These are phyloP conservation scores for Drosophila cracens DNA, from an alignment of 2,888 invertebrate genomes.

Conservation along the genomic window DNA sequence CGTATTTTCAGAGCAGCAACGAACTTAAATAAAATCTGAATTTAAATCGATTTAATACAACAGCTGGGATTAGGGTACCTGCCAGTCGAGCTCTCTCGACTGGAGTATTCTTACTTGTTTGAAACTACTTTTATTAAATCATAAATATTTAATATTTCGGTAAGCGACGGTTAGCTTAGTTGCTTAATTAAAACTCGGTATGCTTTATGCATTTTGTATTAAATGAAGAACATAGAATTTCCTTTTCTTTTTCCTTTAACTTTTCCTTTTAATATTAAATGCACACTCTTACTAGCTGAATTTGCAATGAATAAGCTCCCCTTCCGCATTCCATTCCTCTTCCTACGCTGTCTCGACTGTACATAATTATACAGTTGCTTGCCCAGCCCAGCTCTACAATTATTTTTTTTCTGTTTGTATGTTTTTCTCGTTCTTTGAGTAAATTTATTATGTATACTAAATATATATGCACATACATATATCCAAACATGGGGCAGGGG, in stretches of 20 bases:
- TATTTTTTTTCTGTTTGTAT: conserved; percentile 17
- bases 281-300: conserved; percentile 7
- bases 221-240: background rate
- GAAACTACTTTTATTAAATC: background rate
- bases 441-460: conserved; percentile 18
- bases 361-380: conserved; percentile 40
- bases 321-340: background rate
- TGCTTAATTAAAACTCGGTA: background rate
- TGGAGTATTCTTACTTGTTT: background rate
- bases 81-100: background rate
- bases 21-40: background rate
- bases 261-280: conserved; percentile 1
- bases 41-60: background rate
- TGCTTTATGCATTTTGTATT: background rate
- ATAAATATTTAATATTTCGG: conserved; percentile 8
- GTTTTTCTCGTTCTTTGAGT: conserved; percentile 2
- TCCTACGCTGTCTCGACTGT: conserved; percentile 6
- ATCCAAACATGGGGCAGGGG: conserved; percentile 12
- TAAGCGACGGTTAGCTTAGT: background rate
- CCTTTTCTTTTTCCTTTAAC: background rate
- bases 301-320: conserved; percentile 8
- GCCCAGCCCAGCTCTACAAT: background rate
- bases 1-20: background rate
- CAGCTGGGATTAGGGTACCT: background rate
- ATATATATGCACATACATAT: conserved; percentile 3